Evolutionary conservation across 2,113 vertebrate species (phyloP).

Genomic region (Oplegnathus fasciatus): DNA sequence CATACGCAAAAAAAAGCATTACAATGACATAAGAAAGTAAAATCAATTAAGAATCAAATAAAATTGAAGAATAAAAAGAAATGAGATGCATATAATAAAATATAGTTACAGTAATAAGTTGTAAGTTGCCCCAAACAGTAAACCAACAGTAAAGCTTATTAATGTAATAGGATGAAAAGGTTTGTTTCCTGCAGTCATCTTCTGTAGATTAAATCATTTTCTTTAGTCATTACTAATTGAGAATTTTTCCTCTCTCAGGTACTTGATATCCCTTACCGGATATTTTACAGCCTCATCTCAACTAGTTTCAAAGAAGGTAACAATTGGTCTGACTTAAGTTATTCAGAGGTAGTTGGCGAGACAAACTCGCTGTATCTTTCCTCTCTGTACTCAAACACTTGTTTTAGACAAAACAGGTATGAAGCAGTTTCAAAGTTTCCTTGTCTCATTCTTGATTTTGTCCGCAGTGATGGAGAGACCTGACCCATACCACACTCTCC

Average conservation of each 20-base stretch:
- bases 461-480: conserved; percentile 54
- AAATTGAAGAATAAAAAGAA: no score
- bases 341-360: background rate
- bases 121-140: no score
- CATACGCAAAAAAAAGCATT: no score
- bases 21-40: no score
- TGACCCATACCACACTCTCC: background rate
- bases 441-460: background rate
- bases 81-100: no score
- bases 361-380: background rate
- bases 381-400: background rate
- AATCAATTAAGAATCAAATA: no score
- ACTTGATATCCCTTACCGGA: conserved; percentile 52
- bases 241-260: conserved; percentile 46
- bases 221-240: background rate
- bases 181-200: background rate
- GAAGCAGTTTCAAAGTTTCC: background rate
- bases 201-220: background rate
- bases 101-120: no score
- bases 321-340: background rate
- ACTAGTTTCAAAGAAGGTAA: conserved; percentile 27
- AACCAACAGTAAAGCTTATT: background rate
- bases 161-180: background rate
- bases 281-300: background rate
- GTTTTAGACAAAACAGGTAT: no score